phyloP scores from a whole-genome alignment of 1,140 invertebrate species.

The Neelides sp. region DNA sequence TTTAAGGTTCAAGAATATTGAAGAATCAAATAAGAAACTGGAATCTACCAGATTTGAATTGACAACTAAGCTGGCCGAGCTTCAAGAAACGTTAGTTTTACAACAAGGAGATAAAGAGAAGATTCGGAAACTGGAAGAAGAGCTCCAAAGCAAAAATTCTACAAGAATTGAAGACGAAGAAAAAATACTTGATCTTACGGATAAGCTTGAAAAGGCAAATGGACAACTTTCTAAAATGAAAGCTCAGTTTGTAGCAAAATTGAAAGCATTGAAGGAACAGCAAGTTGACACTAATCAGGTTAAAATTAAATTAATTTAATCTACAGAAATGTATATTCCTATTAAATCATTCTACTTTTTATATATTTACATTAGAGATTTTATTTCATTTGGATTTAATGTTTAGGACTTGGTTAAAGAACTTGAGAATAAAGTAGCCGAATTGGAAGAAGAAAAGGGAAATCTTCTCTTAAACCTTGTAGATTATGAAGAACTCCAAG shows the following conservation, averaged over 20 bases:
- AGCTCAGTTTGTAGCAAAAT: constrained; percentile 11
- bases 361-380: too few species aligned
- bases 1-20: constrained; percentile 14
- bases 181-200: constrained; percentile 9
- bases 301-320: too few species aligned
- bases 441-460: constrained; percentile 21
- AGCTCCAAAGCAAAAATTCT: too few species aligned
- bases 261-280: constrained; percentile 15
- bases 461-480: constrained; percentile 55
- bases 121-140: too few species aligned
- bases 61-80: constrained; percentile 41
- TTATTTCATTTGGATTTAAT: constrained; percentile 1
- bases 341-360: too few species aligned
- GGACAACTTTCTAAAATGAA: constrained; percentile 7
- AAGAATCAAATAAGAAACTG: constrained; percentile 31
- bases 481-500: constrained; percentile 43
- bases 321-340: too few species aligned
- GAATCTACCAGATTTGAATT: constrained; percentile 44
- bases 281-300: constrained; percentile 8
- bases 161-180: too few species aligned
- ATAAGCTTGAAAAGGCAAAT: background rate
- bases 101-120: constrained; percentile 34
- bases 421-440: constrained; percentile 33
- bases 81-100: constrained; percentile 43
- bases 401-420: constrained; percentile 34